These are phyloP conservation scores for Meteorus cinctellus DNA, from an alignment of 2,888 invertebrate genomes.

Conservation along the genomic window DNA sequence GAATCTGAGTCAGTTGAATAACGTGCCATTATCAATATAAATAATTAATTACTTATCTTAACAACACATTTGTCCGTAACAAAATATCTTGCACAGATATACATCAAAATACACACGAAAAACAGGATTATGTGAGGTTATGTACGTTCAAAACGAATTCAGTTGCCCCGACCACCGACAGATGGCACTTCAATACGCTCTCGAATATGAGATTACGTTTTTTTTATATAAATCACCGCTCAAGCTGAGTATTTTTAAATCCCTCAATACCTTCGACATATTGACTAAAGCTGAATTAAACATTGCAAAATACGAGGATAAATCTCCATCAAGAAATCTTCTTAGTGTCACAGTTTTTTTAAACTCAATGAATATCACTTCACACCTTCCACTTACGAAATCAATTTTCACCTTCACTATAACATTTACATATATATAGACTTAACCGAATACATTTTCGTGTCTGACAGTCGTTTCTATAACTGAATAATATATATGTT, in stretches of 20 bases:
- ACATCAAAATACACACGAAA: not conserved
- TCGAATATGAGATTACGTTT: not conserved
- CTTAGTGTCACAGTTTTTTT: no score
- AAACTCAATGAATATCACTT: no score
- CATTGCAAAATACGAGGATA: no score
- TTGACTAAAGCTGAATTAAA: not conserved
- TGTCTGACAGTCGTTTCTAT: not conserved
- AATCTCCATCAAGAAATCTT: no score
- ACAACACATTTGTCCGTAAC: not conserved
- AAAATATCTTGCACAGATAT: not conserved
- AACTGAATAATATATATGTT: not conserved
- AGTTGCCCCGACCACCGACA: not conserved
- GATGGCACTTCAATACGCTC: not conserved
- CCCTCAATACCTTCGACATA: not conserved
- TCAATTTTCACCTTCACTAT: no score
- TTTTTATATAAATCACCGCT: not conserved
- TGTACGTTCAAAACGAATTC: not conserved
- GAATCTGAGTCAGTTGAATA: conserved; percentile 71
- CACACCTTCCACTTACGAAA: no score
- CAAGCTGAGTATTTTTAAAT: not conserved
- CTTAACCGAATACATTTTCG: no score
- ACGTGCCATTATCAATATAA: conserved; percentile 60
- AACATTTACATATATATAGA: no score
- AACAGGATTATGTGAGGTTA: not conserved
- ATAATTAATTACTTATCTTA: not conserved